Evolutionary conservation across 2,888 invertebrate genomes (phyloP), one percentile per base, ranked within the genome.

Genomic region (Phortica okadai): DNA sequence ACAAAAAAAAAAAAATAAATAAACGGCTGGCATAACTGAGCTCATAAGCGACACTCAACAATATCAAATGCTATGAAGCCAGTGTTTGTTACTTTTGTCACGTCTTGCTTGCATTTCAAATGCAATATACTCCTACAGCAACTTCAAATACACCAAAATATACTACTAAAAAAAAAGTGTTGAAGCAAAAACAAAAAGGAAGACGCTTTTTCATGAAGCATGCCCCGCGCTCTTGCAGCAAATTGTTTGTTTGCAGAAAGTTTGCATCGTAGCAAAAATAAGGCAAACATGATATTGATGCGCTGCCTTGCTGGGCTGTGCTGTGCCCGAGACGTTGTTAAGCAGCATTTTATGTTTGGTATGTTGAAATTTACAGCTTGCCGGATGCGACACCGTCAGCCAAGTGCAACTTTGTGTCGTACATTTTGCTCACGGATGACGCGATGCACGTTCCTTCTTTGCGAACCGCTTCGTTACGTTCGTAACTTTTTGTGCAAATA

Each of bases 41-140:
- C 33, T 33, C 21, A 21, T 33, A 33, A 33, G 33, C 45, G 10
- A 50, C 62, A 2, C n/a, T 41, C 8, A 21, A 45, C 21, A 69
- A 45, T 21, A 45, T 45, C 69, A 69, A 69, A 69, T 69, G 16
- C 41, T 14, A 69, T 45, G n/a, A 69, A 7, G 14, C 64, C 8
- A 6, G 21, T 21, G 4, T 8, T 8, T 14, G 50, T 1, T 62
- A 21, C 62, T 21, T 25, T 64, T 64, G 64, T 4, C 64, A 33
- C 14, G 64, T 64, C 8, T 7, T 10, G 14, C 33, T 33, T 64
- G 41, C 64, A 41, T 64, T 64, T 41, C 14, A 10, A 10, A 64
- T 41, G 64, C 33, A 64, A 64, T 64, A 11, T 14, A 64, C 62
- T 10, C 62, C 25, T 2, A 62, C 21, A 21, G 50, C 50, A 50